phyloP scores from a whole-genome alignment of 2,888 invertebrate species.

The Rhogogaster chlorosoma region DNA sequence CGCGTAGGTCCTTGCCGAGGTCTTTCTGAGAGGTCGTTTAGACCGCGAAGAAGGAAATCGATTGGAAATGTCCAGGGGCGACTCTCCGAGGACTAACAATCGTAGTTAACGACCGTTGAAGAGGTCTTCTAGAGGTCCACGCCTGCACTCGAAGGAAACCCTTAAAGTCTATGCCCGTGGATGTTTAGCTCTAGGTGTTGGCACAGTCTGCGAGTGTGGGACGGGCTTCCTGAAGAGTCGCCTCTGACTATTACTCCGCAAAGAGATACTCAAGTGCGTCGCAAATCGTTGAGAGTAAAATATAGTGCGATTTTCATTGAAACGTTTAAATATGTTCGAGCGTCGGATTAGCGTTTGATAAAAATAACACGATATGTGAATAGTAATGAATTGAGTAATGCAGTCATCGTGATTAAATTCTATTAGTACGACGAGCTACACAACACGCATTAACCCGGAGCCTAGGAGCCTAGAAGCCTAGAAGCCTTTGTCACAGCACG shows the following conservation, averaged over 20 bases:
- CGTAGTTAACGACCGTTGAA: conserved; percentile 60
- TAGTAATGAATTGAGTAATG: conserved; percentile 47
- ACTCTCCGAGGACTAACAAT: conserved; percentile 58
- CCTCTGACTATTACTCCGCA: conserved; percentile 4
- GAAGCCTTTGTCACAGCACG: conserved; percentile 50
- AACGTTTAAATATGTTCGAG: neutral
- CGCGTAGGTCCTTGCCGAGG: conserved; percentile 30
- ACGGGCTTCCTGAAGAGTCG: neutral
- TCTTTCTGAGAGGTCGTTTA: conserved; percentile 36
- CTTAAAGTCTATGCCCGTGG: conserved; percentile 55
- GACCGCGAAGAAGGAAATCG: conserved; percentile 47
- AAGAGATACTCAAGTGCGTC: conserved; percentile 15
- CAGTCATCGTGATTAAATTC: conserved; percentile 45
- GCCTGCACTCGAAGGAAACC: conserved; percentile 50
- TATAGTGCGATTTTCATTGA: neutral
- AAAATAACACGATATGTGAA: neutral
- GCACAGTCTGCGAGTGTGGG: conserved; percentile 37
- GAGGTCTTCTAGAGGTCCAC: conserved; percentile 57
- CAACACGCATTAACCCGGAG: conserved; percentile 46
- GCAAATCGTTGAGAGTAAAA: neutral
- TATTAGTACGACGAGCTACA: conserved; percentile 36
- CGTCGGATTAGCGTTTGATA: neutral
- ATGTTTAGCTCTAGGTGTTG: conserved; percentile 35
- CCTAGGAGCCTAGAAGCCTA: conserved; percentile 31
- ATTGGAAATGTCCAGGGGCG: conserved; percentile 52